Base-by-base conservation (phyloP, 2,113 vertebrate genomes). In the Scolopax mira region DNA sequence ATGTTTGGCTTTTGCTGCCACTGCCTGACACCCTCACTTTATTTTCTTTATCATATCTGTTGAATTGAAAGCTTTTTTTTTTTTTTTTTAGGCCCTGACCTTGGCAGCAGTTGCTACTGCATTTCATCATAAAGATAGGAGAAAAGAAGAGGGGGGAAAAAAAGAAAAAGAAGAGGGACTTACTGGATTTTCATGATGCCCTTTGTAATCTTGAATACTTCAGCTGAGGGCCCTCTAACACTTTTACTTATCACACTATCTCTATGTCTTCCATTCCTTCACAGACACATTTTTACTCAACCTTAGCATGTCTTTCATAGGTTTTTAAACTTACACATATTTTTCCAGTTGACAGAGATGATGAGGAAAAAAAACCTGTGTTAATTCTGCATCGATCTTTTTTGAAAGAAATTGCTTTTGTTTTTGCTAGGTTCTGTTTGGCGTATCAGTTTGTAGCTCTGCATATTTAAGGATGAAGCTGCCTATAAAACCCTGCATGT, bases 101-200 rank as follows among this genome's bases (percentile, higher is more conserved):
- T 97, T 95, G 94, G 95, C 86, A 96, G 92, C 85, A 86, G 79
- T 73, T 85, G 72, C 58, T 85, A 72, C 49, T 92, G 78, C 70
- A 57, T 87, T 87, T 93, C 89, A 96, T 79, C 86, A 92, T 52
- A 66, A 85, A 84, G 85, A 88, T 55, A 88, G 23, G 24, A 70
- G 83, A 75, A 64, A 44, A 83, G 42, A 79, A 74, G 75, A 58
- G 28, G 44, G 35, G 25, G 22, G 18, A 39, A 61, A 70, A 49
- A 24, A 17, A 60, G 37, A 51, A 66, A 22, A 62, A 74, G 48
- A 31, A 77, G 74, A 74, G 51, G 12, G 54, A 89, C 71, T 51
- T 83, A 79, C 24, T 44, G 73, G 73, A 92, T 71, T 91, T 90
- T 96, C 88, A 89, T 91, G 75, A 85, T 94, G 94, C 71, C 73